phyloP scores from a whole-genome alignment of 2,797 vertebrate genomes.

The Toxotes lorentzi region DNA sequence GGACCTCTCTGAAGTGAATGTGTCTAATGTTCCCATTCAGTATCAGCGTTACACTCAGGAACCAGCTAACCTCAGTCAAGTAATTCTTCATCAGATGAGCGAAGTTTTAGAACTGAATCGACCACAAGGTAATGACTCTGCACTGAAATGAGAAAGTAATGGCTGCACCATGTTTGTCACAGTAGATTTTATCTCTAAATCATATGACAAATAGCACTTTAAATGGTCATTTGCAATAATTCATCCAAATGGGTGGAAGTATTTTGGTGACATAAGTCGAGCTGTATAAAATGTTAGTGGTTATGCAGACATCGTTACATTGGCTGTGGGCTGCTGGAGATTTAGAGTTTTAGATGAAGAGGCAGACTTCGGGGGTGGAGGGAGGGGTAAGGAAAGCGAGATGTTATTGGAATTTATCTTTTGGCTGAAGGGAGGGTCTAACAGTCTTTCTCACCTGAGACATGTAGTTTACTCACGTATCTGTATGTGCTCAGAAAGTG shows the following conservation, averaged over 20 bases:
- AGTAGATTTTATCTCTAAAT: constrained; percentile 1
- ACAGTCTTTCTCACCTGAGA: neutral
- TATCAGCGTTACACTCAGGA: neutral
- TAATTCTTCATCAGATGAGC: constrained; percentile 28
- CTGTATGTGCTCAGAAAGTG: too few relatives aligned
- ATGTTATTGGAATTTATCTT: neutral
- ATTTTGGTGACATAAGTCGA: neutral
- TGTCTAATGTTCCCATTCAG: constrained; percentile 12
- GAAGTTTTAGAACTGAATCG: constrained; percentile 15
- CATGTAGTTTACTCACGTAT: neutral
- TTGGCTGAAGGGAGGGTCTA: neutral
- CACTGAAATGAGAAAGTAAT: constrained; percentile 9
- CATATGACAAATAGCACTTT: constrained; percentile 9
- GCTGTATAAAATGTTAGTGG: constrained; percentile 10
- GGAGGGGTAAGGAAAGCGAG: neutral
- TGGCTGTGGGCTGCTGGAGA: neutral
- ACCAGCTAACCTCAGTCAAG: neutral
- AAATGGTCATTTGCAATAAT: neutral
- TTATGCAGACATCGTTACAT: neutral
- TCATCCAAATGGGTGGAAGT: constrained; percentile 1
- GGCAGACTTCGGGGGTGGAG: neutral
- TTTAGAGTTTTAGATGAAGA: neutral
- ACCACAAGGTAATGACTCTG: constrained; percentile 1
- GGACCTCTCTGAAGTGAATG: constrained; percentile 3
- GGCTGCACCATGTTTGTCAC: constrained; percentile 21